phyloP scores from a whole-genome alignment of 2,113 vertebrate genomes.

The Cebus imitator region DNA sequence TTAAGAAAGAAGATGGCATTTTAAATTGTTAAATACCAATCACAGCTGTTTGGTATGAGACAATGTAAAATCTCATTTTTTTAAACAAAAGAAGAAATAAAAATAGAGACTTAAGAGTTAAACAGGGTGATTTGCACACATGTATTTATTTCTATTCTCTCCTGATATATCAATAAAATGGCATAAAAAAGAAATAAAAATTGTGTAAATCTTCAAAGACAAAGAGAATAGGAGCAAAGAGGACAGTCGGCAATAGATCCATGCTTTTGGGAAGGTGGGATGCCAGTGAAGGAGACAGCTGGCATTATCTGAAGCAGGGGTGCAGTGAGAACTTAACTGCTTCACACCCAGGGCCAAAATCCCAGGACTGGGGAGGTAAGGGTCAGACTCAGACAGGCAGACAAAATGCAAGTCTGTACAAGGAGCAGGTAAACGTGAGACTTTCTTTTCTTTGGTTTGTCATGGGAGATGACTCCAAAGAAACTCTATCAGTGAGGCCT shows the following conservation, averaged over 20 bases:
- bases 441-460: neutral
- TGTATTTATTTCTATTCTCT: neutral
- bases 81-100: slow-evolving; percentile 49
- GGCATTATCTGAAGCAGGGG: neutral
- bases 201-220: neutral
- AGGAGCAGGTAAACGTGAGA: neutral
- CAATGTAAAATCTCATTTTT: slow-evolving; percentile 46
- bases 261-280: too few relatives aligned
- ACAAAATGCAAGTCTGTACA: neutral
- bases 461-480: neutral
- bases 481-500: neutral
- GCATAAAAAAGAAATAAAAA: neutral
- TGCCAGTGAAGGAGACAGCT: rapidly evolving
- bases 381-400: neutral
- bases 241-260: neutral
- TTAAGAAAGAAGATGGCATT: slow-evolving; percentile 47
- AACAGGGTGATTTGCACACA: slow-evolving; percentile 28
- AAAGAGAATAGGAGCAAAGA: neutral
- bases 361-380: neutral
- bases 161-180: neutral
- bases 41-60: slow-evolving; percentile 53
- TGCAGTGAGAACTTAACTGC: rapidly evolving
- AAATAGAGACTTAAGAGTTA: slow-evolving; percentile 21
- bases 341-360: neutral
- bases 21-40: slow-evolving; percentile 60